Base-by-base conservation (phyloP, 2,113 vertebrate genomes). In the Cricetomys ansorgei region DNA sequence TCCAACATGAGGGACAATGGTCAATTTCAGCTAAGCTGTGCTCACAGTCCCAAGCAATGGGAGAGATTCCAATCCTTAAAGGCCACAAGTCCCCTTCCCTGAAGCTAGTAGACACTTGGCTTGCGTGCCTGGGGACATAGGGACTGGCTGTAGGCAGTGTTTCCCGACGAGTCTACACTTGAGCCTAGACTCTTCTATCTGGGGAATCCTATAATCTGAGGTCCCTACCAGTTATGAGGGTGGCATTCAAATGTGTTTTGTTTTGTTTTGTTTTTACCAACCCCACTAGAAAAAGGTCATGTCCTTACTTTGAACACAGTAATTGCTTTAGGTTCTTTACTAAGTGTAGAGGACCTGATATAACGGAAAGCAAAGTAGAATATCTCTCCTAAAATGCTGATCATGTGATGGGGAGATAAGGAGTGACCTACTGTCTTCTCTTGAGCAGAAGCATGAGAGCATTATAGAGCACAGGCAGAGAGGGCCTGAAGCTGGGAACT, bases 191-290 rank as follows among this genome's bases (percentile, higher is more conserved):
- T 64, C 57, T 45, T 19, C 43, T 31, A 31, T 27, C 55, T 50
- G 67, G 10, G 29, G 11, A 6, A 17, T 23, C 40, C 69, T 12
- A 55, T 40, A 10, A 2, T 15, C 10, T 1, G 11, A 19, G 29
- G 13, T 31, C 64, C 31, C 0, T 0, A 79, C 4, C 1, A 64
- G 8, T 69, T 34, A 48, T 2, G 0, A 1, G 10, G 37, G 5
- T 23, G 13, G 9, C 19, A 37, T 25, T 55, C 55, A 11, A 7
- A 16, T 31, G 45, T 55, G 40, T 27, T 73, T 6, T 17, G n/a
- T n/a, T n/a, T n/a, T n/a, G n/a, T 53, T 17, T 43, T 17, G 31
- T 34, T 29, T 64, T 64, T 64, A 53, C 50, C 37, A 65, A 77
- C 37, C n/a, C 13, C 31, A 34, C 1, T 5, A n/a, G 2, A n/a